Evolutionary conservation across 2,888 invertebrate species (phyloP), one percentile per base, ranked within the genome.

Genomic region (Brachynemurus nebulosus): DNA sequence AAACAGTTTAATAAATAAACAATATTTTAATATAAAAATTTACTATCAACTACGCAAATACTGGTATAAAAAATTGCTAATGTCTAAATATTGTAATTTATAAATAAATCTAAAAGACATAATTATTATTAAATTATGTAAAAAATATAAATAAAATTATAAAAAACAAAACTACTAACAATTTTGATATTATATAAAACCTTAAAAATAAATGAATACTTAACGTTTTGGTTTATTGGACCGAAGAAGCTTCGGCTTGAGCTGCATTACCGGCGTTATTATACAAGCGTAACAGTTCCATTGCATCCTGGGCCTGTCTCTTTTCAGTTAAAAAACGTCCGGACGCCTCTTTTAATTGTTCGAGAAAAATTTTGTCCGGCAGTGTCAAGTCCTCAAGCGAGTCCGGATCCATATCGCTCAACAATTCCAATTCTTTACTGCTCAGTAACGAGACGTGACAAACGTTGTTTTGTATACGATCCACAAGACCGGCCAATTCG

Each of bases 331-430:
- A 67, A 63, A 67, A 82, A 74, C 82, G 73, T 59, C 86, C 85
- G 54, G 86, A 83, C 21, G 83, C 86, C 68, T 88, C 86, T 63
- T 88, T 84, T 50, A 84, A 69, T 62, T 83, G 82, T 59, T 83
- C 82, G 57, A 84, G 64, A 59, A 88, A 88, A 53, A 79, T 75
- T 60, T 76, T 77, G 60, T 79, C 78, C 52, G 76, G 80, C 51
- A 61, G 74, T 60, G 76, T 76, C 56, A 89, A 82, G 59, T 89
- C 88, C 46, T 82, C 81, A 55, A 89, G 70, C 50, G 85, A 86
- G 52, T 89, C 86, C 6, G 88, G 88, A 65, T 89, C 88, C 88
- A 89, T 89, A 59, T 89, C 86, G 47, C 86, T 85, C 35, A 89
- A 68, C 17, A 86, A 70, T 59, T 90, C 89, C 60, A 89, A 66